These are phyloP conservation scores for Allobates femoralis DNA, from an alignment of 2,797 vertebrate genomes.

Conservation along the genomic window DNA sequence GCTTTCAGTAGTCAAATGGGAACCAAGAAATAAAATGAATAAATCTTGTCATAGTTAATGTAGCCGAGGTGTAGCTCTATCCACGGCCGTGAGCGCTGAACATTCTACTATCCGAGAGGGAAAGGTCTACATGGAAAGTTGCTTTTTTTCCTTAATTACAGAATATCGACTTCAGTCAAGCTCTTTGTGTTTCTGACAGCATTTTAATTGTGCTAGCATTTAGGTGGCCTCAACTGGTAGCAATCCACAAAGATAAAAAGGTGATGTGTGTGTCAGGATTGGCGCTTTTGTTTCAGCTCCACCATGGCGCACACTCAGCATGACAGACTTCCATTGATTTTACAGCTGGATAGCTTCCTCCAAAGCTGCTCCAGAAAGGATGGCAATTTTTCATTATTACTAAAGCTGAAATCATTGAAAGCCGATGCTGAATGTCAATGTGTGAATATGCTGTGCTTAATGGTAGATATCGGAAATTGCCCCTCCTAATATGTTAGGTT, in stretches of 20 bases:
- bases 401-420: conserved; percentile 45
- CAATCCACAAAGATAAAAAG: conserved; percentile 73
- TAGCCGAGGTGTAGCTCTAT: neutral
- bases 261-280: conserved; percentile 28
- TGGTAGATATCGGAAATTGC: neutral
- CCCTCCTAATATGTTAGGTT: neutral
- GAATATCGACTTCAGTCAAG: conserved; percentile 64
- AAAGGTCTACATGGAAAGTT: conserved; percentile 64
- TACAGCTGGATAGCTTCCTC: conserved; percentile 48
- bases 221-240: conserved; percentile 72
- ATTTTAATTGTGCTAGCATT: conserved; percentile 75
- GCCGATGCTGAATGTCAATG: neutral
- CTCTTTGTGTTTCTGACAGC: conserved; percentile 70
- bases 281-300: conserved; percentile 29
- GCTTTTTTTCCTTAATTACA: conserved; percentile 70
- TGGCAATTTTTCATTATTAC: conserved; percentile 42
- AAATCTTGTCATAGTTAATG: neutral
- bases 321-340: conserved; percentile 55
- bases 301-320: conserved; percentile 39
- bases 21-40: neutral
- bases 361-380: conserved; percentile 35
- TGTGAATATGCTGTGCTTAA: conserved; percentile 15
- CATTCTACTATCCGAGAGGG: neutral
- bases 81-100: neutral
- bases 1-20: neutral